Evolutionary conservation across 2,888 invertebrate genomes (phyloP).

Genomic region (Molanna angustata): DNA sequence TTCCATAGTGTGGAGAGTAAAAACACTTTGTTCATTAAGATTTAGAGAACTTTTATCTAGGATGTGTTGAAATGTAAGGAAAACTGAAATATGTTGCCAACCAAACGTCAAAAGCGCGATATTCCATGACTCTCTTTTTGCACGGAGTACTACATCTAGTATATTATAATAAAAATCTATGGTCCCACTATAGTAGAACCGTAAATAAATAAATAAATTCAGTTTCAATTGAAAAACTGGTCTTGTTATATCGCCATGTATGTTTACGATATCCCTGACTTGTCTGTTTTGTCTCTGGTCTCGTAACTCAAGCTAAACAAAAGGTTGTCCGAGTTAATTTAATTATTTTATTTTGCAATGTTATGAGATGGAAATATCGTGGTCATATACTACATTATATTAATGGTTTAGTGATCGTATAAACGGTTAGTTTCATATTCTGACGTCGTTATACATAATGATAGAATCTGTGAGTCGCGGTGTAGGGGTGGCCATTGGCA

Average conservation of each 20-base stretch:
- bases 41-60: too few relatives aligned
- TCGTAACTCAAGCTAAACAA: conserved; percentile 31
- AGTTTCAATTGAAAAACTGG: conserved; percentile 5
- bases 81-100: too few relatives aligned
- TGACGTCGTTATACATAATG: background rate
- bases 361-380: conserved; percentile 11
- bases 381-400: conserved; percentile 1
- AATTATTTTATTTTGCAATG: conserved; percentile 20
- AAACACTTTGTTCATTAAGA: too few relatives aligned
- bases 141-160: too few relatives aligned
- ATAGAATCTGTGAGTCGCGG: conserved; percentile 38
- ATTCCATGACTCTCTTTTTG: too few relatives aligned
- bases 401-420: background rate
- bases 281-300: conserved; percentile 23
- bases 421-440: background rate
- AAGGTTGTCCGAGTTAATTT: conserved; percentile 27
- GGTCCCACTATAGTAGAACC: too few relatives aligned
- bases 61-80: too few relatives aligned
- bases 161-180: too few relatives aligned
- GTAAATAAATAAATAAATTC: background rate
- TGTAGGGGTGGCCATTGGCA: conserved; percentile 58
- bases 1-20: too few relatives aligned
- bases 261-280: too few relatives aligned
- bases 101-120: too few relatives aligned
- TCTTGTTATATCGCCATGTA: background rate